These are phyloP conservation scores for Acyrthosiphon pisum DNA, from an alignment of 1,140 invertebrate species.

Conservation along the genomic window DNA sequence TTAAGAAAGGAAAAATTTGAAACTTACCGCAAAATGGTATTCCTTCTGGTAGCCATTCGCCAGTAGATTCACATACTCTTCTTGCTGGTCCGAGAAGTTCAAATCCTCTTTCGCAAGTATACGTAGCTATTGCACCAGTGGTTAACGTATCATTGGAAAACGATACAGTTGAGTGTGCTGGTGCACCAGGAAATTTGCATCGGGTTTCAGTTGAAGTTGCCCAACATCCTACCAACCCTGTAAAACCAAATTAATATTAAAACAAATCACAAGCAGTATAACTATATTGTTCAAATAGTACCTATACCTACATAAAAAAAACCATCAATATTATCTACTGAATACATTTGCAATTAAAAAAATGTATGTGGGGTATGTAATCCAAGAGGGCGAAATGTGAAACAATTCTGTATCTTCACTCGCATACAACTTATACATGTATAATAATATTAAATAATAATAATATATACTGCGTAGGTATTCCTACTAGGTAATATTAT, in stretches of 20 bases:
- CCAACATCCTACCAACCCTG: constrained; percentile 25
- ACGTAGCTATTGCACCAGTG: constrained; percentile 79
- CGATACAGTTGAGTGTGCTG: constrained; percentile 81
- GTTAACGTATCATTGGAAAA: constrained; percentile 76
- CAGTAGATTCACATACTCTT: constrained; percentile 76
- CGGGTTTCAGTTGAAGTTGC: constrained; percentile 59
- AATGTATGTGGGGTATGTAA: background rate
- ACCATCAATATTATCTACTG: background rate
- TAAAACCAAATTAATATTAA: constrained; percentile 11
- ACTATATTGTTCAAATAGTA: background rate
- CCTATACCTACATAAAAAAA: background rate
- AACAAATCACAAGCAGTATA: background rate
- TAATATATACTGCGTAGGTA: background rate
- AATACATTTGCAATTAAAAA: background rate
- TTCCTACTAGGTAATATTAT: no score
- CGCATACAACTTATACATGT: background rate
- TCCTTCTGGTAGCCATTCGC: constrained; percentile 87
- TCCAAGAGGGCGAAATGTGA: no score
- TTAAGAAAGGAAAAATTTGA: background rate
- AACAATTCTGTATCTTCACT: no score
- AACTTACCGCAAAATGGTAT: constrained; percentile 94
- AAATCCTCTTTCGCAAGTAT: constrained; percentile 88
- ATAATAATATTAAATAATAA: background rate
- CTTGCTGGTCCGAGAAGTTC: constrained; percentile 86
- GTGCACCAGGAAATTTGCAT: constrained; percentile 91